phyloP scores from a whole-genome alignment of 2,888 invertebrate genomes.

The Patella depressa region DNA sequence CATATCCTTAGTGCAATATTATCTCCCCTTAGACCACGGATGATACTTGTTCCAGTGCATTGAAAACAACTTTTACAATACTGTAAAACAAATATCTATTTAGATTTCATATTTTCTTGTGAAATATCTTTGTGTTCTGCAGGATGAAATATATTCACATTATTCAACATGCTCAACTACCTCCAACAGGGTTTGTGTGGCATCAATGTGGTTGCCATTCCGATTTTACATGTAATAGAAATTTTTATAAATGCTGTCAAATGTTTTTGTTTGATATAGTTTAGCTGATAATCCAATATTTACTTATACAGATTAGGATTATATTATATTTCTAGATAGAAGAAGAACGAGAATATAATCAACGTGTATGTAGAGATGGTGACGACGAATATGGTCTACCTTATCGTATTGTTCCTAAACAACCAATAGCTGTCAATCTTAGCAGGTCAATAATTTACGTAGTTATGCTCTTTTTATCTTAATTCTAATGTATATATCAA shows the following conservation, averaged over 20 bases:
- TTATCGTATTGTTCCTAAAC: slow-evolving; percentile 61
- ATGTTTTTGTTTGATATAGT: background rate
- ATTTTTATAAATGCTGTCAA: background rate
- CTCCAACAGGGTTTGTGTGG: too few species aligned
- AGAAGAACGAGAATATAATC: slow-evolving; percentile 65
- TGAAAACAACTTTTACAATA: too few species aligned
- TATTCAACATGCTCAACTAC: too few species aligned
- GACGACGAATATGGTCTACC: slow-evolving; percentile 64
- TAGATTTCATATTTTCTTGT: too few species aligned
- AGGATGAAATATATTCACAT: too few species aligned
- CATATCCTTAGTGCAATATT: too few species aligned
- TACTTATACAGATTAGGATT: background rate
- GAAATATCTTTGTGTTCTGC: too few species aligned
- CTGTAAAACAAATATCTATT: too few species aligned
- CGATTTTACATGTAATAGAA: background rate
- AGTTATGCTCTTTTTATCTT: background rate
- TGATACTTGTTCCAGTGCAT: too few species aligned
- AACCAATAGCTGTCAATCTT: slow-evolving; percentile 67
- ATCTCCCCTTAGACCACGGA: too few species aligned
- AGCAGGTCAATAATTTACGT: slow-evolving; percentile 55
- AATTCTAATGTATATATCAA: background rate
- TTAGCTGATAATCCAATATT: background rate
- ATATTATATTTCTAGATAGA: slow-evolving; percentile 54
- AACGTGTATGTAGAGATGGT: slow-evolving; percentile 62
- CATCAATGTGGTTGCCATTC: background rate